These are phyloP conservation scores for Lagorchestes hirsutus DNA, from an alignment of 2,797 vertebrate genomes.

Conservation along the genomic window DNA sequence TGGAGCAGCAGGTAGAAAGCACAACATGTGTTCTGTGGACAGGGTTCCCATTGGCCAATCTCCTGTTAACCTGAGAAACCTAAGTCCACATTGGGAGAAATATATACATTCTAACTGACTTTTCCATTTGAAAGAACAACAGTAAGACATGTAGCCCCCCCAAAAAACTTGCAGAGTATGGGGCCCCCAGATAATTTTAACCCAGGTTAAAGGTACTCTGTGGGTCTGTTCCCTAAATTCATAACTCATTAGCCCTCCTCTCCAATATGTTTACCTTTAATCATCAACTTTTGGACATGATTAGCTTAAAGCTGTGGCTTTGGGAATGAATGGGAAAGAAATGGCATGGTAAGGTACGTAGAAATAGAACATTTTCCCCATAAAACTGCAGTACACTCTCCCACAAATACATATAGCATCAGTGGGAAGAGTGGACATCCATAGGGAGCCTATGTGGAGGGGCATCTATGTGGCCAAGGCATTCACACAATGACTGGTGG, in stretches of 20 bases:
- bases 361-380: background rate
- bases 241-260: background rate
- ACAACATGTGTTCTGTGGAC: background rate
- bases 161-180: background rate
- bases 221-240: too few relatives aligned
- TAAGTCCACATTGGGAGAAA: background rate
- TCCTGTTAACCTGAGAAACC: background rate
- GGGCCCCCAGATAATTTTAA: too few relatives aligned
- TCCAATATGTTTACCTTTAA: background rate
- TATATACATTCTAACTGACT: background rate
- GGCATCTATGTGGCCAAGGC: too few relatives aligned
- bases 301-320: background rate
- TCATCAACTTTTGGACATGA: background rate
- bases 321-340: background rate
- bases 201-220: too few relatives aligned
- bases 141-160: background rate
- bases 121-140: background rate
- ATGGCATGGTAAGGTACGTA: background rate
- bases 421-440: background rate
- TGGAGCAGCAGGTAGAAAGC: background rate
- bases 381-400: background rate
- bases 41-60: background rate
- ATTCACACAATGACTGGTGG: too few relatives aligned
- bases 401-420: too few relatives aligned
- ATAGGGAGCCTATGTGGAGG: too few relatives aligned